phyloP scores from a whole-genome alignment of 2,888 invertebrate genomes.

The Diloba caeruleocephala region DNA sequence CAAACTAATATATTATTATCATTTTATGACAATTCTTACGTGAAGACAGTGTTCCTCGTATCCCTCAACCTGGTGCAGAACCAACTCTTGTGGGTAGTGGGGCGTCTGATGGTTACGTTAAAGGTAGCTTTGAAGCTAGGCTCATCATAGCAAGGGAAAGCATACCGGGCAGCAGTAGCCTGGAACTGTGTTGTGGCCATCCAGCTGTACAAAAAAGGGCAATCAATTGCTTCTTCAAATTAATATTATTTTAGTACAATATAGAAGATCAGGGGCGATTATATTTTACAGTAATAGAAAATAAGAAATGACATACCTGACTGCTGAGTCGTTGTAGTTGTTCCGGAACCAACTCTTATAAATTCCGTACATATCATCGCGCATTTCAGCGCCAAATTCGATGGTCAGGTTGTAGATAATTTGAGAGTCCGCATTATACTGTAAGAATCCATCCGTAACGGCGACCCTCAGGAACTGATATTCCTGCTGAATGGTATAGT shows the following conservation, averaged over 20 bases:
- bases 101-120: constrained; percentile 90
- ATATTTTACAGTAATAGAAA: neutral
- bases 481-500: constrained; percentile 45
- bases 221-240: neutral
- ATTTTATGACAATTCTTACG: constrained; percentile 58
- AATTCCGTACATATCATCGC: constrained; percentile 82
- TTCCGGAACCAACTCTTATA: constrained; percentile 81
- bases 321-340: constrained; percentile 33
- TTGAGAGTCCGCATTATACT: constrained; percentile 55
- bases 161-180: constrained; percentile 91
- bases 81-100: constrained; percentile 81
- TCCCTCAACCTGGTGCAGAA: constrained; percentile 89
- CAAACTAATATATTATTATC: neutral
- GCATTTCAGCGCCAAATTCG: constrained; percentile 66
- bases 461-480: constrained; percentile 69
- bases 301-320: constrained; percentile 61
- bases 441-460: constrained; percentile 52
- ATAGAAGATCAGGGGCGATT: too few relatives aligned
- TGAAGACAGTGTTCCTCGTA: constrained; percentile 35
- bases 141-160: constrained; percentile 95
- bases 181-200: constrained; percentile 92
- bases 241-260: too few relatives aligned
- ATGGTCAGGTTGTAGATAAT: constrained; percentile 66
- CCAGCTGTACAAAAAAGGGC: constrained; percentile 74
- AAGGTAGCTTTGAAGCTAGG: constrained; percentile 95